phyloP scores from a whole-genome alignment of 2,113 vertebrate species.

The Solea senegalensis region DNA sequence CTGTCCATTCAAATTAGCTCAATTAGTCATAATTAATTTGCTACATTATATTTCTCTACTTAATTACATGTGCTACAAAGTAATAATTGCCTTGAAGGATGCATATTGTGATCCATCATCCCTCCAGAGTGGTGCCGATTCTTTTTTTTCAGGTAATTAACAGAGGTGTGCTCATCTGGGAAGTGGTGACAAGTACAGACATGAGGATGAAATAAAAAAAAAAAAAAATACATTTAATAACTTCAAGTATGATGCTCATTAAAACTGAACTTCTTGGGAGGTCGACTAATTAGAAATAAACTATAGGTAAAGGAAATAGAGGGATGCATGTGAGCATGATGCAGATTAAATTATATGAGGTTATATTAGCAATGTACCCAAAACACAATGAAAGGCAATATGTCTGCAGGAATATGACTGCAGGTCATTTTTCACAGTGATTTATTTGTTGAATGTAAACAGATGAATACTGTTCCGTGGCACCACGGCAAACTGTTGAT shows the following conservation, averaged over 20 bases:
- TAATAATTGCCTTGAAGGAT: conserved; percentile 81
- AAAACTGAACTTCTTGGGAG: conserved; percentile 5
- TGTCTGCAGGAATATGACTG: conserved; percentile 6
- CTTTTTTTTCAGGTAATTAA: conserved; percentile 74
- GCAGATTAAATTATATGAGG: neutral
- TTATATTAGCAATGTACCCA: neutral
- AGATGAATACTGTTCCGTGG: conserved; percentile 29
- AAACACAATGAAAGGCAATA: neutral
- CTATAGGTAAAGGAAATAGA: neutral
- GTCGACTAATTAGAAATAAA: neutral
- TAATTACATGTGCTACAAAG: conserved; percentile 82
- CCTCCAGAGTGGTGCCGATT: conserved; percentile 62
- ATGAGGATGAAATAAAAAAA: conserved; percentile 33
- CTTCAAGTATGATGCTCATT: neutral
- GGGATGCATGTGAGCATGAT: neutral
- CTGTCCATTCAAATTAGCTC: conserved; percentile 76
- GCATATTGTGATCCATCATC: conserved; percentile 78
- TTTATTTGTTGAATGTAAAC: conserved; percentile 23
- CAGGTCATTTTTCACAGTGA: conserved; percentile 11
- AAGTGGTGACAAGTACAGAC: conserved; percentile 51
- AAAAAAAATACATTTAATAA: conserved; percentile 1
- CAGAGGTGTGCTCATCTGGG: conserved; percentile 64
- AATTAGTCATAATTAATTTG: conserved; percentile 83
- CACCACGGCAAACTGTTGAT: conserved; percentile 14
- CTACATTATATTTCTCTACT: conserved; percentile 79